Conservation (phyloP, 2,113 vertebrate species). For the Phaethornis superciliosus region DNA sequence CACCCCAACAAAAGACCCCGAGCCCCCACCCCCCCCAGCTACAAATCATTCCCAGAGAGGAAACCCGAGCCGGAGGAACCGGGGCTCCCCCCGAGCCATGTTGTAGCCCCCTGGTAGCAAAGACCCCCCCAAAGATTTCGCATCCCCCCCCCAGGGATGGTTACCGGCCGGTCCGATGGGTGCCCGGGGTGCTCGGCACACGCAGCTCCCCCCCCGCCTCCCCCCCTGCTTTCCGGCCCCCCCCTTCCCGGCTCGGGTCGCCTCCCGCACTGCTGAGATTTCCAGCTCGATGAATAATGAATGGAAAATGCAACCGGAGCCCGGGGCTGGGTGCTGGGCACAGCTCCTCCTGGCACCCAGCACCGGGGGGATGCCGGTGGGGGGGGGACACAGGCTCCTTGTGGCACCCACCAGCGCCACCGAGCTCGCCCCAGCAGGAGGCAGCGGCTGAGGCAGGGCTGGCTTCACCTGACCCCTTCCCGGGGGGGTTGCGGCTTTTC, state of each 20-base stretch:
- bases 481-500: rapidly evolving
- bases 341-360: conserved; percentile 8
- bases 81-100: rapidly evolving
- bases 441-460: not conserved
- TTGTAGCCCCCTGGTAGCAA: not conserved
- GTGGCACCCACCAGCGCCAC: not conserved
- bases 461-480: not conserved
- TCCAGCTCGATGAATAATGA: conserved; percentile 67
- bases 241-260: not conserved
- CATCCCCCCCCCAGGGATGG: not conserved
- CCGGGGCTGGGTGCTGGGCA: conserved; percentile 33
- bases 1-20: rapidly evolving
- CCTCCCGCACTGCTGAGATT: conserved; percentile 37
- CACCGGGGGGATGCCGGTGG: rapidly evolving
- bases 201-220: not conserved
- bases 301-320: conserved; percentile 58
- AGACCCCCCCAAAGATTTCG: not conserved
- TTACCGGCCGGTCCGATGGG: not conserved
- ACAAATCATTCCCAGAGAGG: rapidly evolving
- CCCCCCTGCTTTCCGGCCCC: not conserved
- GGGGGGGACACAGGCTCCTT: not conserved
- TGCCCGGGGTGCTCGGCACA: not conserved
- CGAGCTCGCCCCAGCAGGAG: not conserved
- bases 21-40: not conserved
- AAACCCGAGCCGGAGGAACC: not conserved